Conservation (phyloP, 2,888 invertebrate species). For the Malthinus seriepunctatus region DNA sequence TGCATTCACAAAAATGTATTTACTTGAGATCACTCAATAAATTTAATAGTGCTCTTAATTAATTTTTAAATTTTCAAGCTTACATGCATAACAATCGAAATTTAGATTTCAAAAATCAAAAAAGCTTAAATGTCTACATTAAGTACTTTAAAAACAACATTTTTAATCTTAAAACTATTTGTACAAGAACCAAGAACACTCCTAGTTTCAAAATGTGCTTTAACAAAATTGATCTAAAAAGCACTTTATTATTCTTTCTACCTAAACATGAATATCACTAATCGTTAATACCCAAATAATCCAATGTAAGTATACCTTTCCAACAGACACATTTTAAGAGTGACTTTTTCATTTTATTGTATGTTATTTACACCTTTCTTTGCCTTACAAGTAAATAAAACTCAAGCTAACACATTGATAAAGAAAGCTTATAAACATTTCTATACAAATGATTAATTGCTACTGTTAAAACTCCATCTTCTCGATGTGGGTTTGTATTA, state of each 20-base stretch:
- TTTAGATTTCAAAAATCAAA: too few relatives aligned
- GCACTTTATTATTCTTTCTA: neutral
- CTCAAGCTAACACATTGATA: conserved; percentile 12
- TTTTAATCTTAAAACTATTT: too few relatives aligned
- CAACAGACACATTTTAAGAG: too few relatives aligned
- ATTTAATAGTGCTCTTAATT: neutral
- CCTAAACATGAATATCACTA: neutral
- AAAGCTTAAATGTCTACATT: too few relatives aligned
- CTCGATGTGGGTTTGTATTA: conserved; percentile 30
- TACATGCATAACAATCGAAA: too few relatives aligned
- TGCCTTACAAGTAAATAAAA: neutral
- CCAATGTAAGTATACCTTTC: too few relatives aligned
- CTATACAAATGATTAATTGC: conserved; percentile 46
- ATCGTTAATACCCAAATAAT: too few relatives aligned
- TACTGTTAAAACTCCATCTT: conserved; percentile 41
- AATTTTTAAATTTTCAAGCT: neutral
- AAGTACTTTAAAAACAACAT: too few relatives aligned
- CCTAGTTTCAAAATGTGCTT: too few relatives aligned
- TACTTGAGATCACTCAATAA: neutral
- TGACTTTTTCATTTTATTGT: too few relatives aligned
- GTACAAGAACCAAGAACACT: too few relatives aligned
- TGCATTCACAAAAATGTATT: too few relatives aligned
- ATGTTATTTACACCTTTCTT: neutral
- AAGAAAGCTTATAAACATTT: conserved; percentile 32
- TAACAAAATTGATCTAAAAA: neutral